A percentile compares a stretch with the other conserved stretches of the same genome.
These are phyloP conservation scores for Euphydryas editha DNA, from an alignment of 2,888 invertebrate genomes.

Conservation along the genomic window DNA sequence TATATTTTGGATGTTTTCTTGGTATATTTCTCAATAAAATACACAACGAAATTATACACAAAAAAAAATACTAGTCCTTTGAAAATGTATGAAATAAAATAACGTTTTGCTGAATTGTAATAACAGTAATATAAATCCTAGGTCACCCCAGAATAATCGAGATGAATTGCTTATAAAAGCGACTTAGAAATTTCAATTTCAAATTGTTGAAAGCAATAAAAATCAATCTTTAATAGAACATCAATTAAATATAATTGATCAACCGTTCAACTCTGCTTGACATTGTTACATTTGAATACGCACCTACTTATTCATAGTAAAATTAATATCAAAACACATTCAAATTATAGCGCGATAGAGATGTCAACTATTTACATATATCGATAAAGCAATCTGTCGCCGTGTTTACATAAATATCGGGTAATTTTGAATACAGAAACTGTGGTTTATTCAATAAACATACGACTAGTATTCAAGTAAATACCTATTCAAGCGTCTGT, in stretches of 20 bases:
- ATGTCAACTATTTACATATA: slow-evolving; percentile 41
- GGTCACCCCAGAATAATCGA: too few relatives aligned
- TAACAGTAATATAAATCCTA: too few relatives aligned
- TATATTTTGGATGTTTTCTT: too few relatives aligned
- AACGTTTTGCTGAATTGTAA: too few relatives aligned
- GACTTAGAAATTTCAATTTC: too few relatives aligned
- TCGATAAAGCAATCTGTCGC: slow-evolving; percentile 44
- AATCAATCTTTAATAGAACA: not conserved
- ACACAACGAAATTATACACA: too few relatives aligned
- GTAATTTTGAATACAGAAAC: slow-evolving; percentile 46
- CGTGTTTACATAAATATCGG: slow-evolving; percentile 48
- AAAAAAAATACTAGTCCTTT: too few relatives aligned
- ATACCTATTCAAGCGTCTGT: slow-evolving; percentile 47
- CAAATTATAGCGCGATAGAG: slow-evolving; percentile 42
- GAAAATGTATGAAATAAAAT: too few relatives aligned
- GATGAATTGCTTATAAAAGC: too few relatives aligned
- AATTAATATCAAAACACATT: slow-evolving; percentile 35
- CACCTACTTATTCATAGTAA: slow-evolving; percentile 23
- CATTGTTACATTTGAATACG: slow-evolving; percentile 10
- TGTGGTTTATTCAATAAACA: slow-evolving; percentile 33
- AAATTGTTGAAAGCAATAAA: not conserved
- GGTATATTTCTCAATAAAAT: too few relatives aligned
- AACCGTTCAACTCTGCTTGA: not conserved
- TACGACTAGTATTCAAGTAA: not conserved
- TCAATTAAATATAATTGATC: slow-evolving; percentile 1